These are phyloP conservation scores for Tortrix viridana DNA, from an alignment of 2,888 invertebrate genomes.

Conservation along the genomic window DNA sequence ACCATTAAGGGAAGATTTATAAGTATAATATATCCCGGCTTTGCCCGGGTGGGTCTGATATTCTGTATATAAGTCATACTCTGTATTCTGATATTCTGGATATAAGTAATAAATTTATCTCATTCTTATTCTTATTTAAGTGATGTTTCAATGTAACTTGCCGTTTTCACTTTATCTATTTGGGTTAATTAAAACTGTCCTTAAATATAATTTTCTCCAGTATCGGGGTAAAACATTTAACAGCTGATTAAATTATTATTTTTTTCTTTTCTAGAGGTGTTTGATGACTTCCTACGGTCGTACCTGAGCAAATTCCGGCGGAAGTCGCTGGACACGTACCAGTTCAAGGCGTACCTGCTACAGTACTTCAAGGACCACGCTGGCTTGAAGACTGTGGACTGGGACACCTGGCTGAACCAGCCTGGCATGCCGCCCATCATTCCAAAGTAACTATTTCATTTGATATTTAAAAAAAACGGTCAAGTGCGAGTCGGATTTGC, in stretches of 20 bases:
- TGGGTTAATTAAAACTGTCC: too few relatives aligned
- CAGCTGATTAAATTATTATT: background rate
- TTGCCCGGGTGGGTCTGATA: too few relatives aligned
- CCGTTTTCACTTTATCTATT: too few relatives aligned
- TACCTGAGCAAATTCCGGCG: constrained; percentile 92
- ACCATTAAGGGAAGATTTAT: too few relatives aligned
- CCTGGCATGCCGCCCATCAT: constrained; percentile 95
- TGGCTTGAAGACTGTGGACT: constrained; percentile 87
- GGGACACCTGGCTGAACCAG: constrained; percentile 92
- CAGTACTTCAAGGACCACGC: constrained; percentile 87
- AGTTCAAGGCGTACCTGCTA: constrained; percentile 90
- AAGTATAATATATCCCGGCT: too few relatives aligned
- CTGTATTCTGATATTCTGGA: too few relatives aligned
- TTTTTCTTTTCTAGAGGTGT: constrained; percentile 61
- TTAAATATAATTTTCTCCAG: background rate
- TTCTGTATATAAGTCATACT: too few relatives aligned
- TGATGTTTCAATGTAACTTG: too few relatives aligned
- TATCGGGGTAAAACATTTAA: background rate
- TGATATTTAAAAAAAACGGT: background rate
- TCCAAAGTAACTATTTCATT: constrained; percentile 85
- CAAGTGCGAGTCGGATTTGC: too few relatives aligned
- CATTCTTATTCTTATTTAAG: too few relatives aligned
- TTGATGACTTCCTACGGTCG: constrained; percentile 92
- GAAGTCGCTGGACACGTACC: constrained; percentile 92
- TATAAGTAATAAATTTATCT: too few relatives aligned